Evolutionary conservation across 1,140 invertebrate species (phyloP), one percentile per base, ranked within the genome.

Genomic region (Brachionus sp.): DNA sequence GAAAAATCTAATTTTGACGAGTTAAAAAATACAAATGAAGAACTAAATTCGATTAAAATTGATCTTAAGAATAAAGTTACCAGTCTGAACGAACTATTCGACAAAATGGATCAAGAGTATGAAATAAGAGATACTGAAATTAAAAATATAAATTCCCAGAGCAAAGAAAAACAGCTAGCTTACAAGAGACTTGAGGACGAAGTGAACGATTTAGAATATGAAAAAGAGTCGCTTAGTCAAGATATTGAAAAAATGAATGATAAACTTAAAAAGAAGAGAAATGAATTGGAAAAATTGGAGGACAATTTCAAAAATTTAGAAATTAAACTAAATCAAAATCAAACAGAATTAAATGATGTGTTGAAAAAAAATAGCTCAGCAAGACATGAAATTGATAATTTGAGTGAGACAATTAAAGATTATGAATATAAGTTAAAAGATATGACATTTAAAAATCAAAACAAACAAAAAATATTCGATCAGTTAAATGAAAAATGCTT

Each of bases 211-310:
- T 46, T 75, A 19, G 37, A 25, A 29, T 75, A 75, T 29, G 70
- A 75, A 75, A 75, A 75, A 50, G 42, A 75, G 29, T 46, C 42
- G 0, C 42, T 75, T 6, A 46, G 12, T 46, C 70, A 75, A 29
- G 70, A 75, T 29, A 5, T 75, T 2, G 33, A 75, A 13, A 44
- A 75, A 29, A 29, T 75, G 25, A 75, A 46, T 29, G 70, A 75
- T 25, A 75, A 75, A 75, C 2, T 46, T 75, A 75, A 75, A 75
- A 46, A 44, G 37, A 75, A 75, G 44, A 75, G 25, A 75, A 75
- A 9, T 29, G 70, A 75, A 46, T 46, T 75, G n/a, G 70, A 75
- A 25, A 75, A 75, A 25, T 23, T 75, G 12, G 70, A 75, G 2
- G 70, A 75, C 7, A 75, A 25, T 46, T 25, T 10, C 13, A 75